Conservation (phyloP, 2,113 vertebrate species). For the Passer domesticus region DNA sequence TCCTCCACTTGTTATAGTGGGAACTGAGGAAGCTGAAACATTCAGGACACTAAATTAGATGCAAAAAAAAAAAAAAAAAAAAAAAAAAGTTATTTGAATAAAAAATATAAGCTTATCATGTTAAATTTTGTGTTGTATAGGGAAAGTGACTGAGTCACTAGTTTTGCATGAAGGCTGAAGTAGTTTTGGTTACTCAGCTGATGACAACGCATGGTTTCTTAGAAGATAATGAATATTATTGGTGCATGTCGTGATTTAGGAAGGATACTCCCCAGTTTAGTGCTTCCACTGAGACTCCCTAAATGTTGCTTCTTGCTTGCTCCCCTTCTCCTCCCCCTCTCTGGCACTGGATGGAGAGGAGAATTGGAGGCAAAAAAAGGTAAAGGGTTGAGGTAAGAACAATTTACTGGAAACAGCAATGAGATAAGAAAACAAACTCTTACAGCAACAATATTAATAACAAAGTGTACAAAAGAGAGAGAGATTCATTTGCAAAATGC, state of each 20-base stretch:
- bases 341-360: not conserved
- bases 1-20: accelerated
- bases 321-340: not conserved
- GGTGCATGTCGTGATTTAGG: not conserved
- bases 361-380: not conserved
- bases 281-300: not conserved
- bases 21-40: not conserved
- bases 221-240: not conserved
- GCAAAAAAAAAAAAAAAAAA: not conserved
- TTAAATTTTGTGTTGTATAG: not conserved
- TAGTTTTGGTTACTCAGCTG: not conserved
- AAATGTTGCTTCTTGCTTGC: not conserved
- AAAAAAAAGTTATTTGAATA: not conserved
- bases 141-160: not conserved
- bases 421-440: not conserved
- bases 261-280: not conserved
- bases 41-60: not conserved
- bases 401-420: not conserved
- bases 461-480: not conserved
- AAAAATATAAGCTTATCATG: not conserved
- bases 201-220: not conserved
- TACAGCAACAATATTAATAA: not conserved
- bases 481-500: not conserved
- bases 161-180: not conserved
- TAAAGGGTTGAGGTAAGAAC: not conserved